Conservation (phyloP, 1,140 invertebrate species). For the Caerostris darwini region DNA sequence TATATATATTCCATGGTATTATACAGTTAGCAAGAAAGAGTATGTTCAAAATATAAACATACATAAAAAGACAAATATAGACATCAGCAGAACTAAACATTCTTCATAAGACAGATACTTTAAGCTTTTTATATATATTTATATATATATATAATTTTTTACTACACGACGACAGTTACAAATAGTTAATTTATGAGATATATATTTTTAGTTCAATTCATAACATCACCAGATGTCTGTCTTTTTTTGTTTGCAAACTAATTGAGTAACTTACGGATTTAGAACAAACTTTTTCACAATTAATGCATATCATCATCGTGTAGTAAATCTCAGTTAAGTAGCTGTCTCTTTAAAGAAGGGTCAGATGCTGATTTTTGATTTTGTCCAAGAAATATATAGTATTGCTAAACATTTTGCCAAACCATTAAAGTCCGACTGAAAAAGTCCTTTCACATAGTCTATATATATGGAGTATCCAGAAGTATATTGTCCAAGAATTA, state of each 20-base stretch:
- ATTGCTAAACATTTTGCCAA: slow-evolving; percentile 56
- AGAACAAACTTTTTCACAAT: neutral
- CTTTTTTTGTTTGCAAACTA: neutral
- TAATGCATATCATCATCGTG: neutral
- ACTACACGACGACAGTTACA: neutral
- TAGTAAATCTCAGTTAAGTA: neutral
- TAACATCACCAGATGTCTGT: neutral
- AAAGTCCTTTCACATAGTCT: slow-evolving; percentile 25
- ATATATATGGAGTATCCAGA: slow-evolving; percentile 3
- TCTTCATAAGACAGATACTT: slow-evolving; percentile 64
- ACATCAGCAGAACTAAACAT: slow-evolving; percentile 35
- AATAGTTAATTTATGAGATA: neutral
- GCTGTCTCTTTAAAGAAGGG: slow-evolving; percentile 55
- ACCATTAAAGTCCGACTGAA: slow-evolving; percentile 2
- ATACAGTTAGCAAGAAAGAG: slow-evolving; percentile 51
- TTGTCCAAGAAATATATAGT: slow-evolving; percentile 40
- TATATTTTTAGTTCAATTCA: neutral
- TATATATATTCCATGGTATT: slow-evolving; percentile 15
- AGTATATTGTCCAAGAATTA: neutral
- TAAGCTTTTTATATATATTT: neutral
- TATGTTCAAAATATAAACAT: slow-evolving; percentile 57
- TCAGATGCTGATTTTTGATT: slow-evolving; percentile 56
- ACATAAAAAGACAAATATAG: slow-evolving; percentile 63
- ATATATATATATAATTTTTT: neutral
- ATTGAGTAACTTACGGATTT: neutral